Base-by-base conservation (phyloP, 2,113 vertebrate genomes). In the Ardeotis arabs region DNA sequence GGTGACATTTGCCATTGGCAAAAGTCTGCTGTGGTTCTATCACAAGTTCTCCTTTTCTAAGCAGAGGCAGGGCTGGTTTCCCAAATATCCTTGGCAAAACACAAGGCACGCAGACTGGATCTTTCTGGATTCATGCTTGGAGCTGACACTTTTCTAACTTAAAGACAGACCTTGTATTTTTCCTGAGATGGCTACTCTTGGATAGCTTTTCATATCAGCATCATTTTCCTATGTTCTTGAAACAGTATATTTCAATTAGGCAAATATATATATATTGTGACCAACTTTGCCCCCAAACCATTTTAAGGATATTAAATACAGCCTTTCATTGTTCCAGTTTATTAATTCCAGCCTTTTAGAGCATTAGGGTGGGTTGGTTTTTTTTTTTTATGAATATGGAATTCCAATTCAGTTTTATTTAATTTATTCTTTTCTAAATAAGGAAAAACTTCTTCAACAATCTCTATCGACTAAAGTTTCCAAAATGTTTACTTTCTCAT, bases 131-230 rank as follows among this genome's bases (percentile, higher is more conserved):
- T 55, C 8, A 29, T 62, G 5, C 23, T 37, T 66, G 49, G 39
- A 47, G 53, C 44, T 77, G 31, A 55, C 44, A 63, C 6, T 76
- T 44, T 58, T 69, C 39, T 66, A 28, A 50, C 44, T 62, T 56
- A 72, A 74, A 87, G 33, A 39, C 1, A 6, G 27, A 31, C 1
- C 0, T 52, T 72, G 7, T 41, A 6, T 55, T 80, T 70, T 74
- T 67, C 44, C 21, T 0, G 0, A 41, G 31, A 12, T 19, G 3
- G 5, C 20, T 90, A 44, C 18, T 16, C 2, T 52, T 67, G 39
- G 9, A 28, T 12, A 73, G 31, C 2, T 62, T 77, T 66, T 69
- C 56, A 19, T 28, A 15, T 10, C 16, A 74, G 8, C 12, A 67
- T 4, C 33, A 50, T 55, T 7, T 7, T 92, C 17, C 15, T 81